These are phyloP conservation scores for Xerus rutilus DNA, from an alignment of 2,797 vertebrate species.

Conservation along the genomic window DNA sequence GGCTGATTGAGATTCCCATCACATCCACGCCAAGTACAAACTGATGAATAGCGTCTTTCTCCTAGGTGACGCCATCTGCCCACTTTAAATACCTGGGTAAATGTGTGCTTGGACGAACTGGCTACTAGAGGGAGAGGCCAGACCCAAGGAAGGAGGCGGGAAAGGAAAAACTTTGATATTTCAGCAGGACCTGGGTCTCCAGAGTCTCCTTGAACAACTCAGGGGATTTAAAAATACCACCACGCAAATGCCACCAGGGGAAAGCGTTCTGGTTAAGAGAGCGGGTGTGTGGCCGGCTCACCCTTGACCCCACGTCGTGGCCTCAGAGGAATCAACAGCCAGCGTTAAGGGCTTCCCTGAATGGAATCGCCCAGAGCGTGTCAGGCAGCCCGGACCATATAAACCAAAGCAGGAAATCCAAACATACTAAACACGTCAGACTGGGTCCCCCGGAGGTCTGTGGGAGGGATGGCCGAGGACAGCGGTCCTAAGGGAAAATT, in stretches of 20 bases:
- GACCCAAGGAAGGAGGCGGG: not conserved
- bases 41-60: constrained; percentile 73
- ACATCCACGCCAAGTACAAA: constrained; percentile 82
- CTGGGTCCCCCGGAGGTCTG: not conserved
- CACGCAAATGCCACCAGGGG: not conserved
- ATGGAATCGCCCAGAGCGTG: not conserved
- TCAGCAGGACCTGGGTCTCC: constrained; percentile 17
- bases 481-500: not conserved
- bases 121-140: constrained; percentile 59
- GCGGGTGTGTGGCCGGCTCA: not conserved
- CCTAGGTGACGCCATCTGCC: constrained; percentile 84
- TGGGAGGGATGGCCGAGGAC: not conserved
- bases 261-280: not conserved
- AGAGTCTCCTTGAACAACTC: not conserved
- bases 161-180: constrained; percentile 15
- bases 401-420: not conserved
- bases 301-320: not conserved
- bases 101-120: constrained; percentile 82
- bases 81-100: constrained; percentile 82
- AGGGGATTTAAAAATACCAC: not conserved
- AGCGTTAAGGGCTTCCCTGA: not conserved
- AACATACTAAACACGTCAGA: not conserved
- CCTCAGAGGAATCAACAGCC: not conserved
- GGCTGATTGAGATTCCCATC: constrained; percentile 75
- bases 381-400: not conserved